Conservation (phyloP, 2,113 vertebrate genomes). For the Toxotes chatareus region DNA sequence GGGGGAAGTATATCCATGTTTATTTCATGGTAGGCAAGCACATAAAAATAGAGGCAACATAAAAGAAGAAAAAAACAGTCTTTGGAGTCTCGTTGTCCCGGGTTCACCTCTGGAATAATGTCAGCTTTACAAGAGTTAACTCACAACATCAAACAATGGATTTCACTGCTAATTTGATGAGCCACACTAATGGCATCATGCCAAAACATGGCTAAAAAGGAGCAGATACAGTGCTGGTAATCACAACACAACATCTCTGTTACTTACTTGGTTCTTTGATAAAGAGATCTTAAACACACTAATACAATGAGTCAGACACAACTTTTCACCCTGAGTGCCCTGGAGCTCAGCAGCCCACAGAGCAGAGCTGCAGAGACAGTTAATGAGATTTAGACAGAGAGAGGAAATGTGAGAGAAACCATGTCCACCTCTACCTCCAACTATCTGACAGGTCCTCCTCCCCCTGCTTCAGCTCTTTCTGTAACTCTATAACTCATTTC, state of each 20-base stretch:
- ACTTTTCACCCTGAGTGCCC: constrained; percentile 1
- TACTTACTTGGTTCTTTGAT: background rate
- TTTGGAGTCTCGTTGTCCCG: constrained; percentile 29
- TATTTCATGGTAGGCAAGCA: constrained; percentile 22
- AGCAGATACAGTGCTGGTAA: background rate
- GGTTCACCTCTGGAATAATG: constrained; percentile 36
- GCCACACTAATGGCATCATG: background rate
- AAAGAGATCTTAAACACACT: constrained; percentile 19
- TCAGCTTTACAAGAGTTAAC: constrained; percentile 12
- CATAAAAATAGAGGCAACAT: constrained; percentile 46
- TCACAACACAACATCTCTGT: background rate
- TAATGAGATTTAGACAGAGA: constrained; percentile 55
- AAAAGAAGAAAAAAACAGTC: constrained; percentile 16
- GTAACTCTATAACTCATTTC: background rate
- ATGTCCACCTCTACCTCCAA: constrained; percentile 14
- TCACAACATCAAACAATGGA: constrained; percentile 2
- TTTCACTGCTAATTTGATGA: background rate
- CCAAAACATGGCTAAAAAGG: background rate
- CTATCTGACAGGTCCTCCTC: background rate
- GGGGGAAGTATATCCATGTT: constrained; percentile 28
- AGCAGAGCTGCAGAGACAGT: constrained; percentile 24
- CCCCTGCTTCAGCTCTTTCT: background rate
- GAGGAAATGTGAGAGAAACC: constrained; percentile 35
- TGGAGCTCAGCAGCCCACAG: constrained; percentile 1
- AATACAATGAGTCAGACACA: background rate